These are phyloP conservation scores for Anguilla japonica DNA, from an alignment of 2,113 vertebrate genomes.

Conservation along the genomic window DNA sequence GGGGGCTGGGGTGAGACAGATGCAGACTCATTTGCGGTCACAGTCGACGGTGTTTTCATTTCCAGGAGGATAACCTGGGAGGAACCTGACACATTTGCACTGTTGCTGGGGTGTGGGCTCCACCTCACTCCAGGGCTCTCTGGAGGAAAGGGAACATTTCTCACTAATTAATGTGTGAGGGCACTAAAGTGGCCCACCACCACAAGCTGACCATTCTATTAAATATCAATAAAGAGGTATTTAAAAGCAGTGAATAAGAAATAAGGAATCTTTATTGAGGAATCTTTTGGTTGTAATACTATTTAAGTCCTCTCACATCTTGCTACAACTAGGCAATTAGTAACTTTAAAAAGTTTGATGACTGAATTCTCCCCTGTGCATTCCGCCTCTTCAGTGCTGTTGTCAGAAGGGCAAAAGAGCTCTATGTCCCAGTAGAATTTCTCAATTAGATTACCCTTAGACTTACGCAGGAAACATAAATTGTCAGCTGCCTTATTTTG, in stretches of 20 bases:
- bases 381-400: not conserved
- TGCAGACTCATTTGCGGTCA: not conserved
- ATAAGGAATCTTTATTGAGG: not conserved
- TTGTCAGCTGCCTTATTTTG: not conserved
- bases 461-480: not conserved
- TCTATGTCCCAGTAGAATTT: not conserved
- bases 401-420: not conserved
- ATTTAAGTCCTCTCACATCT: not conserved
- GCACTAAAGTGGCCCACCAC: not conserved
- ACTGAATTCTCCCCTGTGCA: not conserved
- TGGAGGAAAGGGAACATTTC: not conserved
- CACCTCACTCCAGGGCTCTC: not conserved
- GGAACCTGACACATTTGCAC: not conserved
- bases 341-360: not conserved
- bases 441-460: not conserved
- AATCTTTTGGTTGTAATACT: not conserved
- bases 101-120: not conserved
- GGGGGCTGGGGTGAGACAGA: not conserved
- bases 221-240: not conserved
- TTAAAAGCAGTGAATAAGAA: not conserved
- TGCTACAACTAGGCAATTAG: not conserved
- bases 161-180: not conserved
- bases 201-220: not conserved
- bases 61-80: slow-evolving; percentile 5
- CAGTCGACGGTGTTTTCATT: slow-evolving; percentile 4